phyloP scores from a whole-genome alignment of 2,797 vertebrate species.

The Nannoperca australis region DNA sequence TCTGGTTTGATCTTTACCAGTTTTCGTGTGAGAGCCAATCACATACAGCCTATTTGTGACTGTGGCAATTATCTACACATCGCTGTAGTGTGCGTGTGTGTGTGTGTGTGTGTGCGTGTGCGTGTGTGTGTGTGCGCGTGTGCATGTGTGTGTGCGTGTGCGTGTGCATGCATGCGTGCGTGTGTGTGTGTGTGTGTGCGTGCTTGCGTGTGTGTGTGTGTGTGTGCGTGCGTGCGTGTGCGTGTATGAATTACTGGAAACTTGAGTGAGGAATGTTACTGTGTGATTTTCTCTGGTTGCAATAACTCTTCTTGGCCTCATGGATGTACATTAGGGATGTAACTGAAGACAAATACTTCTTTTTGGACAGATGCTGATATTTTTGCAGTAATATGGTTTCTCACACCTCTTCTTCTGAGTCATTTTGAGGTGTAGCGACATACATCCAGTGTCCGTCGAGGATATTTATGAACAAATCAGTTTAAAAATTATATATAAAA shows the following conservation, averaged over 20 bases:
- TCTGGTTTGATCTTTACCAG: neutral
- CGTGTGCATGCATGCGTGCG: no score
- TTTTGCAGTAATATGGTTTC: neutral
- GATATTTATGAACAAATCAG: neutral
- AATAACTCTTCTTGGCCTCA: neutral
- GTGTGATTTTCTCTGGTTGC: neutral
- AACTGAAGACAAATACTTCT: neutral
- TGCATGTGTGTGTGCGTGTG: no score
- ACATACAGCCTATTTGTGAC: neutral
- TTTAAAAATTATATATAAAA: neutral
- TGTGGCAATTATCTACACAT: neutral
- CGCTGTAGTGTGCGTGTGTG: neutral
- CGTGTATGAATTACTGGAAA: neutral
- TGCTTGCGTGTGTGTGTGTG: no score
- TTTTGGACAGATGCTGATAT: neutral
- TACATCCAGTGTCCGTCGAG: neutral
- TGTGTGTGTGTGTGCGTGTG: no score
- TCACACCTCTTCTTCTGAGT: no score
- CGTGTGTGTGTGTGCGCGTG: no score
- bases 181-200: no score
- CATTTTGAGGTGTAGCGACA: neutral
- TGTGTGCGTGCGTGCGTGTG: no score
- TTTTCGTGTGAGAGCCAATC: neutral
- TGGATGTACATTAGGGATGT: constrained; percentile 11
- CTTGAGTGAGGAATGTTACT: neutral